Evolutionary conservation across 2,888 invertebrate species (phyloP).

Genomic region (Sarcophaga rosellei): DNA sequence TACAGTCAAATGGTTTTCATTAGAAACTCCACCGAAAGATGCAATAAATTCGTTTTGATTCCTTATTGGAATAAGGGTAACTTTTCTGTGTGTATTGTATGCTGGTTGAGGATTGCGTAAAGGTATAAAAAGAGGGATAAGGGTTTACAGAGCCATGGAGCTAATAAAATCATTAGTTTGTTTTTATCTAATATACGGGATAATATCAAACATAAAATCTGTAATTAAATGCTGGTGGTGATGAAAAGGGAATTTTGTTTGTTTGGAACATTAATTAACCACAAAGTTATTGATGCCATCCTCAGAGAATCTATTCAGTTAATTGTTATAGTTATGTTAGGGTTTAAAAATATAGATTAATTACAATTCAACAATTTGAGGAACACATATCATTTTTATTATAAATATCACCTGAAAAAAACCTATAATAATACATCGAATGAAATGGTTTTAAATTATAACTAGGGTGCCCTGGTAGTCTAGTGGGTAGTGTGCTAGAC

Average conservation of each 20-base stretch:
- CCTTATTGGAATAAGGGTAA: constrained; percentile 25
- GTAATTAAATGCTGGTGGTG: constrained; percentile 30
- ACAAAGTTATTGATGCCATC: neutral
- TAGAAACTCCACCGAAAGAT: constrained; percentile 8
- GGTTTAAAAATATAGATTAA: no score
- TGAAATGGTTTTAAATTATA: no score
- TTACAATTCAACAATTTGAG: no score
- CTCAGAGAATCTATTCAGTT: neutral
- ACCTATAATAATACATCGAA: no score
- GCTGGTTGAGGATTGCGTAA: neutral
- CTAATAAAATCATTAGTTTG: constrained; percentile 55
- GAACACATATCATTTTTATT: no score
- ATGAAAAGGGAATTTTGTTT: constrained; percentile 11
- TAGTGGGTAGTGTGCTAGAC: no score
- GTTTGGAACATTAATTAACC: neutral
- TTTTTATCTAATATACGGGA: neutral
- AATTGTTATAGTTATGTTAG: no score
- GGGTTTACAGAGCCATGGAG: neutral
- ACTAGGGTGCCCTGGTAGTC: no score
- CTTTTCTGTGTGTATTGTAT: neutral
- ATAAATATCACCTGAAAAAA: no score
- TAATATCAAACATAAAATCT: constrained; percentile 19
- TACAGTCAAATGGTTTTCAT: constrained; percentile 27
- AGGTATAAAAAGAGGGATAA: neutral
- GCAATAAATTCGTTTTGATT: neutral